Percentiles rank a stretch among this genome's conserved stretches.
These are phyloP conservation scores for Lithophane leautieri DNA, from an alignment of 2,888 invertebrate genomes.

Conservation along the genomic window DNA sequence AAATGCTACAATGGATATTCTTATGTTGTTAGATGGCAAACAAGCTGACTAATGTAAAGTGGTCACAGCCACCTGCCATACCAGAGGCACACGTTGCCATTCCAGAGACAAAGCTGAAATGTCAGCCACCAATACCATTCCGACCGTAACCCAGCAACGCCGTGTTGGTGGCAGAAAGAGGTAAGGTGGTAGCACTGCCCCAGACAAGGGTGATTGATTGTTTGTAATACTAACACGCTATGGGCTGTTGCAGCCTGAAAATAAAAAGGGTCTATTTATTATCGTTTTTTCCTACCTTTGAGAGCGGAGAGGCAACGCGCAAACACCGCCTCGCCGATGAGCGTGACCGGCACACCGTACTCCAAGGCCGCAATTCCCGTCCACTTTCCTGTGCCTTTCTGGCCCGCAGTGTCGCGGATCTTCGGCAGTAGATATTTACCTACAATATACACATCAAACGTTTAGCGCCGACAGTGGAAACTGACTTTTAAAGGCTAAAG, in stretches of 20 bases:
- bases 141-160: not conserved
- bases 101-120: not conserved
- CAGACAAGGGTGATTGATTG: not conserved
- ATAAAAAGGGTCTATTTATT: not conserved
- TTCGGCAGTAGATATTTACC: conserved; percentile 95
- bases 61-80: not conserved
- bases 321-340: conserved; percentile 99
- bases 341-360: conserved; percentile 98
- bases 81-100: too few species aligned
- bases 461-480: not conserved
- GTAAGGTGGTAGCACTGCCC: not conserved
- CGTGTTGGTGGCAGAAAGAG: not conserved
- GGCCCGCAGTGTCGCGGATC: conserved; percentile 98
- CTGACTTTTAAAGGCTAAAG: not conserved
- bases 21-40: not conserved
- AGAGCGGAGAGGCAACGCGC: conserved; percentile 98
- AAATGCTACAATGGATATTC: not conserved
- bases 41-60: not conserved
- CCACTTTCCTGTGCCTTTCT: conserved; percentile 99
- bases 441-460: conserved; percentile 69
- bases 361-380: conserved; percentile 99
- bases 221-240: not conserved
- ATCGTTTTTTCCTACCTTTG: conserved; percentile 87
- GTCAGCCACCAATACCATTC: not conserved
- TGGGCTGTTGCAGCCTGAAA: not conserved